Percentiles rank a stretch among this genome's conserved stretches.
These are phyloP conservation scores for Sipunculus nudus DNA, from an alignment of 2,888 invertebrate genomes.

Conservation along the genomic window DNA sequence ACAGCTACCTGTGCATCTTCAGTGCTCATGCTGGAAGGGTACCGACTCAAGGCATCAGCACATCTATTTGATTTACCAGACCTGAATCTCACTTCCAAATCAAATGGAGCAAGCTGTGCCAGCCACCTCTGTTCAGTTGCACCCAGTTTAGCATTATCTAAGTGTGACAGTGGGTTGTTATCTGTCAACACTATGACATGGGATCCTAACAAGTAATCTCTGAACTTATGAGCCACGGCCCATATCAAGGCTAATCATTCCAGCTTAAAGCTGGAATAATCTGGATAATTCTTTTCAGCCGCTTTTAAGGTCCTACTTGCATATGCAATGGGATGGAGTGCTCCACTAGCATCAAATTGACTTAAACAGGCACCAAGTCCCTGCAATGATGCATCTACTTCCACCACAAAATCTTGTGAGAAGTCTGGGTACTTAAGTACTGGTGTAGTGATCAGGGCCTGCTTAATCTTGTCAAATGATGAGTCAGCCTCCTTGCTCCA, in stretches of 20 bases:
- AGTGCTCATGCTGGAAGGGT: too few species aligned
- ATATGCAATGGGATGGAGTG: not conserved
- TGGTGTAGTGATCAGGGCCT: not conserved
- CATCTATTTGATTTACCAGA: not conserved
- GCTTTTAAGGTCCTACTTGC: not conserved
- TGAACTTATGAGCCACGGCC: not conserved
- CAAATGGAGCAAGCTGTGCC: not conserved
- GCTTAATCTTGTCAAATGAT: not conserved
- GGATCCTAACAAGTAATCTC: not conserved
- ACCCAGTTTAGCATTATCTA: not conserved
- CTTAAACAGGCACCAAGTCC: not conserved
- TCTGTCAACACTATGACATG: not conserved
- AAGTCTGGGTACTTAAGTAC: not conserved
- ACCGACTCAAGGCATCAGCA: not conserved
- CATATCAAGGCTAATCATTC: not conserved
- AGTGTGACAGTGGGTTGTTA: not conserved
- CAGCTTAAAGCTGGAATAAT: not conserved
- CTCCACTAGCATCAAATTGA: not conserved
- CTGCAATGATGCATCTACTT: not conserved
- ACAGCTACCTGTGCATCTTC: too few species aligned
- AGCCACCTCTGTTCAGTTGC: not conserved
- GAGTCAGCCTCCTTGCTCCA: not conserved
- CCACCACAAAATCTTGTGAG: not conserved
- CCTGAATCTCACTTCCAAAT: not conserved
- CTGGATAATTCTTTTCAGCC: not conserved